Evolutionary conservation across 2,888 invertebrate species (phyloP).

Genomic region (Thalpophila matura): DNA sequence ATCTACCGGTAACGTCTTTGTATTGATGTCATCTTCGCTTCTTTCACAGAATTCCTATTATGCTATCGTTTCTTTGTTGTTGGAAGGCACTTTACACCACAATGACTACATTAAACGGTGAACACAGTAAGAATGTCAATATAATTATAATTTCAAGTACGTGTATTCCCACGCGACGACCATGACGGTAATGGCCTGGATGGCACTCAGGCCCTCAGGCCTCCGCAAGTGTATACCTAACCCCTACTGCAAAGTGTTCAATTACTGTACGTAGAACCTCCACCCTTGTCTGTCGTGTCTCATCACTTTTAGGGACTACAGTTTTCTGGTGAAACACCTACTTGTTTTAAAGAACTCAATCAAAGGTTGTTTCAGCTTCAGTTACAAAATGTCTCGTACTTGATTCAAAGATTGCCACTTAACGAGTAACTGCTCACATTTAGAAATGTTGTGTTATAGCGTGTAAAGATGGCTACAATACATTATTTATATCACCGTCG

Average conservation of each 20-base stretch:
- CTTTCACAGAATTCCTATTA: conserved; percentile 62
- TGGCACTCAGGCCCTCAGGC: conserved; percentile 18
- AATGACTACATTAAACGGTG: conserved; percentile 66
- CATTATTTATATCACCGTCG: neutral
- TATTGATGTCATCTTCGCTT: conserved; percentile 63
- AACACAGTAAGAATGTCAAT: conserved; percentile 76
- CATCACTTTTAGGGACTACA: too few relatives aligned
- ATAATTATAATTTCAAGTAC: conserved; percentile 78
- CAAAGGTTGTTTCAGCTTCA: too few relatives aligned
- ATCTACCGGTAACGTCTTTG: conserved; percentile 58
- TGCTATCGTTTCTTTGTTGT: conserved; percentile 68
- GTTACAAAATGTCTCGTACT: conserved; percentile 22
- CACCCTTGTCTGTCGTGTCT: too few relatives aligned
- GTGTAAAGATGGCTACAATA: conserved; percentile 3
- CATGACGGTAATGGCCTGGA: conserved; percentile 65
- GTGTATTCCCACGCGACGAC: conserved; percentile 79
- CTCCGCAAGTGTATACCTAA: conserved; percentile 13
- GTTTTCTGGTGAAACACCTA: too few relatives aligned
- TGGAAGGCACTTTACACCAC: conserved; percentile 63
- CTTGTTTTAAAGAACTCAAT: too few relatives aligned
- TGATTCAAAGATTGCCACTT: conserved; percentile 8
- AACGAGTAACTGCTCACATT: conserved; percentile 9
- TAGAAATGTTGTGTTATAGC: conserved; percentile 3
- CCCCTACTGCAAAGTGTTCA: conserved; percentile 7
- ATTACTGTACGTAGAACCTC: too few relatives aligned